Percentiles rank a stretch among this genome's conserved stretches.
Conservation (phyloP, 2,113 vertebrate species). For the Apteryx owenii region DNA sequence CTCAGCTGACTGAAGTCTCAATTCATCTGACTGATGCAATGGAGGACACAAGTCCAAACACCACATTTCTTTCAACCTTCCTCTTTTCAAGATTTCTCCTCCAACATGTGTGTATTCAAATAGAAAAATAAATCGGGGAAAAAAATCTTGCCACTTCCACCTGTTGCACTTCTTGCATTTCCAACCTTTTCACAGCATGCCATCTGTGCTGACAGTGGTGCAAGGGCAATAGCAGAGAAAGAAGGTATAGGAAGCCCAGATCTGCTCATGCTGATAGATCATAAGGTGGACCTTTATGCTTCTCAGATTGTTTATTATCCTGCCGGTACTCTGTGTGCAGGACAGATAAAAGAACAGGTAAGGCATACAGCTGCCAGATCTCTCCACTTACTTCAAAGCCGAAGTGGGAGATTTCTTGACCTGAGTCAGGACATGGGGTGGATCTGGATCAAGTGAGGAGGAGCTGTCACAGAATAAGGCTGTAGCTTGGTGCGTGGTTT, state of each 20-base stretch:
- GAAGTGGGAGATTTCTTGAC: fast-evolving
- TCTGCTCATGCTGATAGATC: neutral
- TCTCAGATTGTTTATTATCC: neutral
- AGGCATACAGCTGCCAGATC: neutral
- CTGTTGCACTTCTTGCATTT: neutral
- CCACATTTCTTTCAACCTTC: neutral
- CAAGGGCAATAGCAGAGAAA: neutral
- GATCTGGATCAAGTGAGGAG: neutral
- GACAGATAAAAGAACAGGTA: neutral
- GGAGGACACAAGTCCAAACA: neutral
- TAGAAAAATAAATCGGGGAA: neutral
- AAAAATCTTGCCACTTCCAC: neutral
- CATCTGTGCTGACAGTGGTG: neutral
- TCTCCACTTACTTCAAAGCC: neutral
- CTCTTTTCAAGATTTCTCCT: neutral
- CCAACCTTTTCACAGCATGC: neutral
- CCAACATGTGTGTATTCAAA: neutral
- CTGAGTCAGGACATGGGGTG: neutral
- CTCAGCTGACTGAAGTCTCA: neutral
- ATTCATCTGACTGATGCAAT: neutral
- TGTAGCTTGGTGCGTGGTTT: neutral
- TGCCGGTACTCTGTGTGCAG: neutral
- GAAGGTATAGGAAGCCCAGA: neutral
- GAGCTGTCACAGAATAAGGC: neutral
- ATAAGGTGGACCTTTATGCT: neutral